Conservation (phyloP, 2,888 invertebrate species). For the Agonopterix heracliana region DNA sequence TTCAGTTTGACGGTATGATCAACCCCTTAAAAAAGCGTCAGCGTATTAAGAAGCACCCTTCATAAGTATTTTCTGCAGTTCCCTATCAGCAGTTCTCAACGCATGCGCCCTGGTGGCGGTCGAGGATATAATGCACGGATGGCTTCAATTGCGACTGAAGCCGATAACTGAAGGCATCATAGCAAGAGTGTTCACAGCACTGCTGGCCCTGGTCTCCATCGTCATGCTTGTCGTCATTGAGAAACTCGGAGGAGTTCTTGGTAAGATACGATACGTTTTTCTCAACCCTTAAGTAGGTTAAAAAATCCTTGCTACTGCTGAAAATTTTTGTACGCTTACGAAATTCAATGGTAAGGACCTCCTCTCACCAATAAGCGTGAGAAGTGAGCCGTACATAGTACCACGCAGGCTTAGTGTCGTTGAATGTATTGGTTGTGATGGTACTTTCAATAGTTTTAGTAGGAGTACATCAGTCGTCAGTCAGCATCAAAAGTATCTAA, state of each 20-base stretch:
- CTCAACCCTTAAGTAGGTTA: too few species aligned
- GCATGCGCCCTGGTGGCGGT: conserved; percentile 89
- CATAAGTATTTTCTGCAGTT: conserved; percentile 77
- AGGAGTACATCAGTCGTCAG: too few species aligned
- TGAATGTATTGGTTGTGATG: too few species aligned
- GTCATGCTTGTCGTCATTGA: conserved; percentile 82
- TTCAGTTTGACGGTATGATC: too few species aligned
- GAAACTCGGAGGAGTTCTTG: conserved; percentile 86
- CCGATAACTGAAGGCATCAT: conserved; percentile 78
- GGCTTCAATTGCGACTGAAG: conserved; percentile 77
- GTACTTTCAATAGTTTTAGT: too few species aligned
- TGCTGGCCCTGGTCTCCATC: conserved; percentile 79
- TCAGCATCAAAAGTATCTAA: too few species aligned
- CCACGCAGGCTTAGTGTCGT: too few species aligned
- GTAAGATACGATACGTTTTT: conserved; percentile 58
- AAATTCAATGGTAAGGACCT: too few species aligned
- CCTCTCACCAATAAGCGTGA: too few species aligned
- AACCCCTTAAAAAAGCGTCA: too few species aligned
- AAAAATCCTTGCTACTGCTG: not conserved
- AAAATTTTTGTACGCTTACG: not conserved
- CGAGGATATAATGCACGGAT: conserved; percentile 88
- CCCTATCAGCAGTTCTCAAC: conserved; percentile 91
- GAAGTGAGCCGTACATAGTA: too few species aligned
- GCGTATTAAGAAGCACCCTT: too few species aligned
- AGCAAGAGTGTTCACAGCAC: conserved; percentile 78